phyloP scores from a whole-genome alignment of 2,888 invertebrate species.

The Tuberolachnus salignus region DNA sequence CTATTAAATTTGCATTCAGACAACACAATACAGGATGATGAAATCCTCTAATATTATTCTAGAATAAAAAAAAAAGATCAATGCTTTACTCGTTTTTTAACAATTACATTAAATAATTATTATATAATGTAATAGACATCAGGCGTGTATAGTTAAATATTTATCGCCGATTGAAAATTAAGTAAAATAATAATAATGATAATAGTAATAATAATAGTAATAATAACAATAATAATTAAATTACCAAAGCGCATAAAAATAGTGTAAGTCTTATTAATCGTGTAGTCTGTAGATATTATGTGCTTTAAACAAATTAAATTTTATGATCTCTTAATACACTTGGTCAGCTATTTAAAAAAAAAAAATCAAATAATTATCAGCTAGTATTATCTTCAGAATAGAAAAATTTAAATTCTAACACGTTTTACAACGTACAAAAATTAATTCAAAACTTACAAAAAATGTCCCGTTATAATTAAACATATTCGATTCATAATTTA shows the following conservation, averaged over 20 bases:
- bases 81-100: constrained; percentile 8
- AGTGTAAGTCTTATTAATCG: constrained; percentile 56
- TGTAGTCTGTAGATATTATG: constrained; percentile 51
- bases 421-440: constrained; percentile 33
- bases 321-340: constrained; percentile 34
- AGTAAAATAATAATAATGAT: constrained; percentile 26
- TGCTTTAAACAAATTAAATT: constrained; percentile 46
- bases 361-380: constrained; percentile 24
- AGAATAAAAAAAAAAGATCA: constrained; percentile 17
- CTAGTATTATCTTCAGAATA: constrained; percentile 42
- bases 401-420: constrained; percentile 50
- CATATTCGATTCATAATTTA: constrained; percentile 20
- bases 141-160: constrained; percentile 25
- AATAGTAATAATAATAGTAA: constrained; percentile 37
- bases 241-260: constrained; percentile 55
- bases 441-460: constrained; percentile 15
- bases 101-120: constrained; percentile 44
- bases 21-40: constrained; percentile 46
- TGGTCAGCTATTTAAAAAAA: constrained; percentile 33
- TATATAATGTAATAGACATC: constrained; percentile 30
- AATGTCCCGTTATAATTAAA: constrained; percentile 11
- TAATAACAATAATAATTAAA: constrained; percentile 47
- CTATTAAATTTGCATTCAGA: constrained; percentile 17
- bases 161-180: constrained; percentile 28
- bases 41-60: constrained; percentile 51